A percentile compares a stretch with the other conserved stretches of the same genome.
phyloP scores from a whole-genome alignment of 2,888 invertebrate genomes.

The Uloborus plumipes region DNA sequence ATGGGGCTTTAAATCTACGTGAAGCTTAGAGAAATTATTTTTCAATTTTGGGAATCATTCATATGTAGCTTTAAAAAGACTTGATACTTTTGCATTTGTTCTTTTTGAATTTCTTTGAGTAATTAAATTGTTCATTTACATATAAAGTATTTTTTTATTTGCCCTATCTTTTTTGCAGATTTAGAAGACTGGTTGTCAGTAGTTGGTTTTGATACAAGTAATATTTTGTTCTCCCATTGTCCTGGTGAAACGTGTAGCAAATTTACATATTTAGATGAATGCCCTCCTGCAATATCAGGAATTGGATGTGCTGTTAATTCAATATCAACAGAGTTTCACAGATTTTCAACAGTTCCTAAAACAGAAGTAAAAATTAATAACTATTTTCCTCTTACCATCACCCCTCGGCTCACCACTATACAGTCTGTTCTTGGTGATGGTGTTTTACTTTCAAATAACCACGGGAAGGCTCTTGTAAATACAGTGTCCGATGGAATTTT shows the following conservation, averaged over 20 bases:
- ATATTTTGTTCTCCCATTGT: constrained; percentile 50
- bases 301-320: constrained; percentile 66
- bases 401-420: constrained; percentile 65
- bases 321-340: constrained; percentile 65
- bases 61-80: too few species aligned
- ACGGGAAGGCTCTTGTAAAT: constrained; percentile 77
- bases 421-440: constrained; percentile 78
- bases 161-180: constrained; percentile 31
- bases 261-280: constrained; percentile 49
- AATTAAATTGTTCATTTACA: background rate
- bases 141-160: background rate
- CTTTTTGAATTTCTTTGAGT: background rate
- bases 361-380: constrained; percentile 66
- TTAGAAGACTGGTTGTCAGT: constrained; percentile 66
- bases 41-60: too few species aligned
- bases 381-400: constrained; percentile 52
- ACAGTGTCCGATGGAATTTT: constrained; percentile 88
- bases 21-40: too few species aligned
- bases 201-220: constrained; percentile 64
- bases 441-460: constrained; percentile 82
- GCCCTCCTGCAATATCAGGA: constrained; percentile 67
- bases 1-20: too few species aligned
- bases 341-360: constrained; percentile 66
- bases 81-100: background rate
- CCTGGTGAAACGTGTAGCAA: constrained; percentile 33